Base-by-base conservation (phyloP, 92 coral and sea anemone genomes). In the Heliopora coerulea region DNA sequence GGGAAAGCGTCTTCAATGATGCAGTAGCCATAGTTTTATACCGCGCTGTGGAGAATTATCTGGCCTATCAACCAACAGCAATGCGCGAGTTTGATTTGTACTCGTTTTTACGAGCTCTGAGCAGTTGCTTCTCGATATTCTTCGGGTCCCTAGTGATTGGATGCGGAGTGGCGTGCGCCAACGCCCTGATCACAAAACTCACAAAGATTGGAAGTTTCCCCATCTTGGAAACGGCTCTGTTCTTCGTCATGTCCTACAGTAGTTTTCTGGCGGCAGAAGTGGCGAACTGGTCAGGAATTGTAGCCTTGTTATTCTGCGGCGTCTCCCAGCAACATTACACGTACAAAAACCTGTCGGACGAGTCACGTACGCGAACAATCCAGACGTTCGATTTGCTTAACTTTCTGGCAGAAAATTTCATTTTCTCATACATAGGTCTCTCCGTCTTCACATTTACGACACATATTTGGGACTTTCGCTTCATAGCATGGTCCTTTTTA, bases 301-400 rank as follows among this genome's bases (percentile, higher is more conserved):
- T 92, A 0, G 97, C 97, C 10, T 89, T 92, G 35, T 82, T 92
- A 35, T 92, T 92, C 74, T 92, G 97, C 79, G 97, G 97, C 1
- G 90, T 92, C 34, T 89, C 97, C 0, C 97, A 92, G 49, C 96
- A 92, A 21, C 97, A 92, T 50, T 92, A 92, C 91, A 92, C 97
- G 13, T 92, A 87, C 73, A 85, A 88, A 64, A 92, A 92, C 68
- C 97, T 92, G 54, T 89, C 97, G 7, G 92, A 89, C 42, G 97
- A 89, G 56, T 92, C 97, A 14, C 82, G 97, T 39, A 81, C 75
- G 60, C 85, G 97, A 39, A 92, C 96, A 15, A 66, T 87, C 25
- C 96, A 92, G 49, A 87, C 97, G 0, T 89, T 92, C 61, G 96
- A 92, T 26, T 88, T 92, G 0, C 73, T 92, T 70, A 92, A 92